Evolutionary conservation across 2,797 vertebrate species (phyloP).

Genomic region (Falco berigora): DNA sequence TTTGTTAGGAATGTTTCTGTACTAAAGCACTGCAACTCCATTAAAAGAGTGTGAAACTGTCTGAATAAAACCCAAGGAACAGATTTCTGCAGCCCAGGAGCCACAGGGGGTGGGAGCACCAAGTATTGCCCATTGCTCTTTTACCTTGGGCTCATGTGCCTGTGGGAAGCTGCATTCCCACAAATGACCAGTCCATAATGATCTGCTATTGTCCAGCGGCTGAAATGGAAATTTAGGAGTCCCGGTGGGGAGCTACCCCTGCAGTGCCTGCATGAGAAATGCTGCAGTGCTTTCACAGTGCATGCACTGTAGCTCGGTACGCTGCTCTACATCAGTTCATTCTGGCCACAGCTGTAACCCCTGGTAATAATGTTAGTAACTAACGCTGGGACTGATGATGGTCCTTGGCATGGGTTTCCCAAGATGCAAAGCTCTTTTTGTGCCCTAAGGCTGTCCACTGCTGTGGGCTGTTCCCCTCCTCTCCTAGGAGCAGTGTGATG

Average conservation of each 20-base stretch:
- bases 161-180: background rate
- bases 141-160: rapidly evolving
- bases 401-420: background rate
- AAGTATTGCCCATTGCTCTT: background rate
- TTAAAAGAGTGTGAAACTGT: slow-evolving; percentile 25
- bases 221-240: background rate
- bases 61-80: background rate
- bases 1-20: background rate
- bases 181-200: background rate
- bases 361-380: background rate
- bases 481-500: rapidly evolving
- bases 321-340: background rate
- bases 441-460: background rate
- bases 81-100: background rate
- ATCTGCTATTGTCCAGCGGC: background rate
- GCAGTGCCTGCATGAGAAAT: background rate
- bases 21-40: background rate
- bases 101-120: background rate
- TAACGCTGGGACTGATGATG: background rate
- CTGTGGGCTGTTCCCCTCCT: background rate
- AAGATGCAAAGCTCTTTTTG: background rate
- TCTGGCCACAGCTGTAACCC: background rate
- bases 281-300: background rate
- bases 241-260: background rate
- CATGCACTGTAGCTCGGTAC: background rate